Percentiles rank a stretch among this genome's conserved stretches.
These are phyloP conservation scores for Oscheius onirici DNA, from an alignment of 2,888 invertebrate species.

Conservation along the genomic window DNA sequence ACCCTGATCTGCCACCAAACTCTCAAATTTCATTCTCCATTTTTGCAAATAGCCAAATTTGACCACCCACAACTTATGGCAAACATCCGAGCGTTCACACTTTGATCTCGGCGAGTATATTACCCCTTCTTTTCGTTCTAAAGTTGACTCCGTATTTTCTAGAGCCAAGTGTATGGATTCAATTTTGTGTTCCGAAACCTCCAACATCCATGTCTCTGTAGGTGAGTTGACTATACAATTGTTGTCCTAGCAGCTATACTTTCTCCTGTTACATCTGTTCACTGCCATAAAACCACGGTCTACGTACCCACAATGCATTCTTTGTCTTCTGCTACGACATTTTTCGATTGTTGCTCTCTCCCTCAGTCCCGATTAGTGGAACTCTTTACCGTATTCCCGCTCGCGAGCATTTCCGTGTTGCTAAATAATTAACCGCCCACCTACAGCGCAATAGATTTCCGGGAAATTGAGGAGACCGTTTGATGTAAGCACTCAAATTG, in stretches of 20 bases:
- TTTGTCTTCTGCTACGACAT: neutral
- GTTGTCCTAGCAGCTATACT: neutral
- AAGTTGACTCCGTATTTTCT: too few species aligned
- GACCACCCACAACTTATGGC: too few species aligned
- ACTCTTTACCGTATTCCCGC: neutral
- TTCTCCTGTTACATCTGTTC: neutral
- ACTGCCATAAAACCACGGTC: neutral
- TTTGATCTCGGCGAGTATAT: too few species aligned
- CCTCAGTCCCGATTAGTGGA: neutral
- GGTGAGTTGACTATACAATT: neutral
- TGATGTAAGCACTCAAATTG: neutral
- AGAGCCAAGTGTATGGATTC: too few species aligned
- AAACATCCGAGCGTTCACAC: too few species aligned
- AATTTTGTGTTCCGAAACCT: too few species aligned
- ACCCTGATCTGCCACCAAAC: too few species aligned
- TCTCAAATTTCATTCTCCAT: too few species aligned
- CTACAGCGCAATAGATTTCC: neutral
- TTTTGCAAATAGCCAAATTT: too few species aligned
- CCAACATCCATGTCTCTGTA: neutral
- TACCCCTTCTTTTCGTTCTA: too few species aligned
- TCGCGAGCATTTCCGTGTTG: slow-evolving; percentile 16
- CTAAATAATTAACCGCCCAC: slow-evolving; percentile 23
- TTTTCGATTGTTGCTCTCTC: too few species aligned
- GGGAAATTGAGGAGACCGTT: neutral
- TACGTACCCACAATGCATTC: neutral